Conservation (phyloP, 2,888 invertebrate genomes). For the Amblyjoppa fuscipennis region DNA sequence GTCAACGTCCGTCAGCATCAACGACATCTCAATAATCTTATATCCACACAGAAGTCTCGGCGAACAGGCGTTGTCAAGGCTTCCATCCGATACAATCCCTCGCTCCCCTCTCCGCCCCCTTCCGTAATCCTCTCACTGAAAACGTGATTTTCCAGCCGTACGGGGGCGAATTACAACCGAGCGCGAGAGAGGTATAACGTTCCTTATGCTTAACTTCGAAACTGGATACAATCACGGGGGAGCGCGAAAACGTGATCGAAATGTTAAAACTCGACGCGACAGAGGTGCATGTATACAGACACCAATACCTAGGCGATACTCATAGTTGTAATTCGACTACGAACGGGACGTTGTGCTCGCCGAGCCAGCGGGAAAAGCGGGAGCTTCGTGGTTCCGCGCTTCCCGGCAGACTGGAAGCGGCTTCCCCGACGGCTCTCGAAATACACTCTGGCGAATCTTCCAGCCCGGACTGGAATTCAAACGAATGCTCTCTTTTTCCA, state of each 20-base stretch:
- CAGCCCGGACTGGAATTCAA: slow-evolving; percentile 23
- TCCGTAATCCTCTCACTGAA: slow-evolving; percentile 45
- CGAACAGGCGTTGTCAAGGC: neutral
- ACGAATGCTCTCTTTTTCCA: slow-evolving; percentile 20
- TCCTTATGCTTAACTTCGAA: slow-evolving; percentile 35
- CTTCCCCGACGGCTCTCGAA: slow-evolving; percentile 30
- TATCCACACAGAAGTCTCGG: neutral
- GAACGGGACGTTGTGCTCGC: neutral
- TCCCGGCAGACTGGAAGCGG: slow-evolving; percentile 10
- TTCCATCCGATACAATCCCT: neutral
- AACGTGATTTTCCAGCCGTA: slow-evolving; percentile 49
- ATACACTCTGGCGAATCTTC: slow-evolving; percentile 18
- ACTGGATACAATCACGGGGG: slow-evolving; percentile 45
- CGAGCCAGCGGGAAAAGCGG: neutral
- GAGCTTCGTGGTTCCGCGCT: neutral
- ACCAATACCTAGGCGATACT: neutral
- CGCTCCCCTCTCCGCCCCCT: neutral
- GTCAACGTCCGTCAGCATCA: slow-evolving; percentile 24
- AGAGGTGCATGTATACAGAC: neutral
- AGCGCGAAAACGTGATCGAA: slow-evolving; percentile 63
- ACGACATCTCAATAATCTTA: slow-evolving; percentile 5
- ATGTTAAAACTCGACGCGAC: slow-evolving; percentile 47
- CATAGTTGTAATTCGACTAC: neutral
- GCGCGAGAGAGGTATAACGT: slow-evolving; percentile 25
- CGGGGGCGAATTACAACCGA: slow-evolving; percentile 36